Conservation (phyloP, 2,113 vertebrate genomes). For the Prunella fulvescens region DNA sequence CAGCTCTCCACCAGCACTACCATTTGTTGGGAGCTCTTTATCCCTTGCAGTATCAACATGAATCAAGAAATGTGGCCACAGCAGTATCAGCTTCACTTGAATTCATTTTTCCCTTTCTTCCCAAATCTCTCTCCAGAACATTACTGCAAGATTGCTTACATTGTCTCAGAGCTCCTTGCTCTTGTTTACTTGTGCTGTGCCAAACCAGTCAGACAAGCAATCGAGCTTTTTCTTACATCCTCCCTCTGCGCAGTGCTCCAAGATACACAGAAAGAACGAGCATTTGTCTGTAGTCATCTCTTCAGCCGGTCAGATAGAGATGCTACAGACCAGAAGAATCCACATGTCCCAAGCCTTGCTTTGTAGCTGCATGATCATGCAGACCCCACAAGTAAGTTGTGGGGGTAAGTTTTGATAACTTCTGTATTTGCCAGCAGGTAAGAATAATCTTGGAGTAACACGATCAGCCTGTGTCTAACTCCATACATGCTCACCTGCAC, state of each 20-base stretch:
- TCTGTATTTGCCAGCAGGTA: neutral
- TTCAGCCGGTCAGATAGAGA: neutral
- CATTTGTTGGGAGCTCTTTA: neutral
- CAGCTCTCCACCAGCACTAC: neutral
- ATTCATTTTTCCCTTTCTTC: neutral
- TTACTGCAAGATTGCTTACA: neutral
- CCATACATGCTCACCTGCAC: neutral
- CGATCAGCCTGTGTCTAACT: neutral
- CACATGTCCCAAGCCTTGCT: neutral
- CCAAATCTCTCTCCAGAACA: neutral
- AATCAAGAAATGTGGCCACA: neutral
- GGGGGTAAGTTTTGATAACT: neutral
- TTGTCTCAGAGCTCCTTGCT: neutral
- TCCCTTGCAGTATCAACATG: neutral
- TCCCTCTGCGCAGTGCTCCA: neutral
- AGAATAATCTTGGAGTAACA: neutral
- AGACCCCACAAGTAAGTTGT: neutral
- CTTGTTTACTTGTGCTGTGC: neutral
- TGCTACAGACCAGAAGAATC: neutral
- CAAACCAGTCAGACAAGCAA: neutral
- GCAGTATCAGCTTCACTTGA: neutral
- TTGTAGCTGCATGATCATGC: neutral
- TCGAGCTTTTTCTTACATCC: neutral
- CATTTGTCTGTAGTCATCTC: neutral
- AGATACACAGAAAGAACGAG: neutral